Base-by-base conservation (phyloP, 2,888 invertebrate species). In the Pantelozetes paolii region DNA sequence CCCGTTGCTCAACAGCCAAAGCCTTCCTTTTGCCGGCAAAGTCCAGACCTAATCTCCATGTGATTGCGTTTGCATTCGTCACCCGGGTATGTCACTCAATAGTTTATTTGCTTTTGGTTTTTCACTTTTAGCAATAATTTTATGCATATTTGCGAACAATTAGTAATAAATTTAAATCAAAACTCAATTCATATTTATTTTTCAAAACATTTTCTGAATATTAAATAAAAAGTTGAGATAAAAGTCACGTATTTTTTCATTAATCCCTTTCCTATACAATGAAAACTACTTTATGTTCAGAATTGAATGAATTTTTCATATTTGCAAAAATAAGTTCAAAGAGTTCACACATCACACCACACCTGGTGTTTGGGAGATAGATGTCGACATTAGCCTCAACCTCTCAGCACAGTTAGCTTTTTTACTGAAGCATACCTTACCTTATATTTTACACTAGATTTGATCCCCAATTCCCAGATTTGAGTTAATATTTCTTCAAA, bases 1-100 rank as follows among this genome's bases (percentile, higher is more conserved):
- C 91, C 45, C 86, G 94, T 0, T 94, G 94, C 80, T 92, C 92
- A 8, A 91, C 92, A 0, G 89, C 91, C 0, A 93, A 94, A 83
- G 93, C 93, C 0, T 94, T 93, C 79, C 82, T 94, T 1, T 84
- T 92, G 74, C 90, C 94, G 0, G 89, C 90, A 0, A 86, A 91
- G 72, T 84, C 90, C 1, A 85, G 94, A 1, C 85, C 86, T n/a
- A 94, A 94, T 81, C 84, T 94, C 0, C 91, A 94, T 80, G 87
- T 94, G 15, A 89, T 92, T 0, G 90, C 92, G 87, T 86, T 90
- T 79, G 86, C 92, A 0, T 90, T 91, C 76, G 92, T 89, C 0
- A 90, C 90, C 0, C 87, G 88, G 81, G 86, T 91, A 36, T 62
- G 71, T 40, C 6, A 45, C 26, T 54, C 6, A 42, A 20, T n/a